Conservation (phyloP, 2,113 vertebrate genomes). For the Limnothrissa miodon region DNA sequence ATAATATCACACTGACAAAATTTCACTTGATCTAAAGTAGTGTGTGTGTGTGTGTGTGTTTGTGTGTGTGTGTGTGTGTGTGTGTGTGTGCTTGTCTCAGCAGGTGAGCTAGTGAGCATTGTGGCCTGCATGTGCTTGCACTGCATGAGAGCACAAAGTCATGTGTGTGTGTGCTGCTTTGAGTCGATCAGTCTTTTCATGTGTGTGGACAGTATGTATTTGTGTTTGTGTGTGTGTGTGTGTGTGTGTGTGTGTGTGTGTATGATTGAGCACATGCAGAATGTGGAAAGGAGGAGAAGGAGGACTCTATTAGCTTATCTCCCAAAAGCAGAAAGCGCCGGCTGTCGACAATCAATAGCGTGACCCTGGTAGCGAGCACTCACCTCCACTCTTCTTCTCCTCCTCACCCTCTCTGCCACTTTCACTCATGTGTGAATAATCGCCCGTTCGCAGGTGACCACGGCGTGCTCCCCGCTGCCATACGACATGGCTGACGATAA, state of each 20-base stretch:
- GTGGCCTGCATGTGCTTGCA: neutral
- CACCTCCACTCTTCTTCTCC: conserved; percentile 30
- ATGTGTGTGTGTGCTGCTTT: conserved; percentile 19
- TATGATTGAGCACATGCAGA: conserved; percentile 9
- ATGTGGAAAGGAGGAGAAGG: conserved; percentile 1
- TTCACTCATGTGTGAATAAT: conserved; percentile 44
- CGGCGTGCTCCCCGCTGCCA: neutral
- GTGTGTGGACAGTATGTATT: neutral
- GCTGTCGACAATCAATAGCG: conserved; percentile 47
- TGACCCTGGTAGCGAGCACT: conserved; percentile 33
- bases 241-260: neutral
- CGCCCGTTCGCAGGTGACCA: conserved; percentile 9
- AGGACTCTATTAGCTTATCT: conserved; percentile 48
- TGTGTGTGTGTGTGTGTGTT: conserved; percentile 23
- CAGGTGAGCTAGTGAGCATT: neutral
- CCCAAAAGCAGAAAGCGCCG: conserved; percentile 42
- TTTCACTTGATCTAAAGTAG: conserved; percentile 27
- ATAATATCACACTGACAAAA: conserved; percentile 32
- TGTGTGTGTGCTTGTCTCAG: conserved; percentile 3
- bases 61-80: conserved; percentile 13
- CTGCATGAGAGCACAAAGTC: conserved; percentile 24
- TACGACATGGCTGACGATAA: neutral
- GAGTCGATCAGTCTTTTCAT: neutral
- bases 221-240: neutral
- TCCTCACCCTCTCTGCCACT: neutral